Percentiles rank a stretch among this genome's conserved stretches.
phyloP scores from a whole-genome alignment of 2,888 invertebrate genomes.

The Eurois occulta region DNA sequence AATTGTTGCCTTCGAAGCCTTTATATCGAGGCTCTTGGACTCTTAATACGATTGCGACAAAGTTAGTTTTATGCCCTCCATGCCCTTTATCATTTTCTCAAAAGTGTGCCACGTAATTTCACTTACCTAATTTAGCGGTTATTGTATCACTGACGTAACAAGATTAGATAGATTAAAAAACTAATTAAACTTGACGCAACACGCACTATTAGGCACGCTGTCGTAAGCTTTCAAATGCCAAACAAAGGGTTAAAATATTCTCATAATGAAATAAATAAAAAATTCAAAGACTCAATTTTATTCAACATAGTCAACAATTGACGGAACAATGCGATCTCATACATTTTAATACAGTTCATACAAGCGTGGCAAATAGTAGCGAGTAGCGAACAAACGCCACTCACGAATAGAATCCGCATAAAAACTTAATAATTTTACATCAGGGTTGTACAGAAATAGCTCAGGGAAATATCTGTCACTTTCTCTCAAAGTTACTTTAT shows the following conservation, averaged over 20 bases:
- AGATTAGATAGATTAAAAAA: constrained; percentile 39
- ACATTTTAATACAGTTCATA: constrained; percentile 80
- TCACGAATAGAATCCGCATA: constrained; percentile 45
- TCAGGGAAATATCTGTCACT: constrained; percentile 37
- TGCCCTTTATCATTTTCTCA: constrained; percentile 7
- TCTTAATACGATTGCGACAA: constrained; percentile 7
- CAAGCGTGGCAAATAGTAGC: constrained; percentile 73
- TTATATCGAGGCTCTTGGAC: constrained; percentile 7
- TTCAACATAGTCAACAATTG: constrained; percentile 74
- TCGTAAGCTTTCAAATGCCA: constrained; percentile 61
- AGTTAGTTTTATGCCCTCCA: constrained; percentile 22
- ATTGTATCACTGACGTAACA: constrained; percentile 37
- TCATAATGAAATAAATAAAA: constrained; percentile 56
- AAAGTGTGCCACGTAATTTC: constrained; percentile 22
- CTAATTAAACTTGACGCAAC: constrained; percentile 53
- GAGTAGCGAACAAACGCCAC: constrained; percentile 68
- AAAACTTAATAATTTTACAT: constrained; percentile 40
- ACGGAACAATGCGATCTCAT: constrained; percentile 80
- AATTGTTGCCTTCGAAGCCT: constrained; percentile 19
- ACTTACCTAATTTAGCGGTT: constrained; percentile 19
- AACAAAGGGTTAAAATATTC: constrained; percentile 64
- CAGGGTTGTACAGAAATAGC: constrained; percentile 37
- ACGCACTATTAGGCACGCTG: constrained; percentile 51
- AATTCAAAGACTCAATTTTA: constrained; percentile 62
- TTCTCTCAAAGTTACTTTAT: constrained; percentile 35